Base-by-base conservation (phyloP, 2,797 vertebrate genomes). In the Hydrophis major region DNA sequence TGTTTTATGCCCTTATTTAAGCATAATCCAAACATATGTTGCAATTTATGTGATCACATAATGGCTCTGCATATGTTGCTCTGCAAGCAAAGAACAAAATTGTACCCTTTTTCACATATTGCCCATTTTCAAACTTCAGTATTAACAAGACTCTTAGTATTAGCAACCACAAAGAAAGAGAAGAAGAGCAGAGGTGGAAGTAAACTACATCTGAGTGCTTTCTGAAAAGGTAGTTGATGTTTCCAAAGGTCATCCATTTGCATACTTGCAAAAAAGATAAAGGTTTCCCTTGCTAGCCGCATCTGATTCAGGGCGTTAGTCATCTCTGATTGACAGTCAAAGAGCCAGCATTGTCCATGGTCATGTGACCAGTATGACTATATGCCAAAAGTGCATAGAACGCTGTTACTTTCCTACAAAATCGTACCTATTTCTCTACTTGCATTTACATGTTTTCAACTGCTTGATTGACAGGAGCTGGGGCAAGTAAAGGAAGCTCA, bases 41-140 rank as follows among this genome's bases (percentile, higher is more conserved):
- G 50, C 56, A 66, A 59, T 96, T 92, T 94, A 93, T 2, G 37
- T 4, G 27, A 57, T 69, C 57, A 86, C 69, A 0, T 78, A 94
- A 92, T 13, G 66, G 93, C 11, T 94, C 0, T 42, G 0, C 89
- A 94, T 66, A 92, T 66, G 91, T 94, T 42, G 61, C 55, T 88
- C 95, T 93, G 37, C 69, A 96, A 94, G 89, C 0, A 63, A 59
- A n/a, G 89, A 89, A 89, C 57, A 91, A 86, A 93, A 93, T 50
- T 86, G 92, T 86, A 25, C 10, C 57, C 50, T 92, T 95, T 53
- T 94, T 92, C 5, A 94, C 66, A 83, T 94, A 92, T 87, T 66
- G 86, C 59, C 20, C 56, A 57, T 92, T 95, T 94, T 93, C 7
- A 94, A 86, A 83, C 89, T 93, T 89, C 60, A 2, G 1, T 18